A percentile compares a stretch with the other conserved stretches of the same genome.
phyloP scores from a whole-genome alignment of 2,113 vertebrate species.

The Sula dactylatra region DNA sequence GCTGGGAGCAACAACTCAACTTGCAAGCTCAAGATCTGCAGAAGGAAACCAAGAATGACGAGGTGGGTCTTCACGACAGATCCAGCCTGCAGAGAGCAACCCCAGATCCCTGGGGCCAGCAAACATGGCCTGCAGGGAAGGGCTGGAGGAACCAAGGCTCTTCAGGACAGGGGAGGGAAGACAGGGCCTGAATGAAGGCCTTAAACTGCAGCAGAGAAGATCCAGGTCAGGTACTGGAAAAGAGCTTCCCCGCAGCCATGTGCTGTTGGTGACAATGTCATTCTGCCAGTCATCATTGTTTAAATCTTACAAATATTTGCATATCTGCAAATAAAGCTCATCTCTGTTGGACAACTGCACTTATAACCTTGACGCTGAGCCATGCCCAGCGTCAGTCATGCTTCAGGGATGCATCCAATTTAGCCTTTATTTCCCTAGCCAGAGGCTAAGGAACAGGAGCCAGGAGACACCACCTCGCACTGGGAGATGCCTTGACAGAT shows the following conservation, averaged over 20 bases:
- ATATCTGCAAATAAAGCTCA: not conserved
- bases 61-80: not conserved
- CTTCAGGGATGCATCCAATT: not conserved
- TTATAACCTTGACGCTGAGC: not conserved
- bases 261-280: not conserved
- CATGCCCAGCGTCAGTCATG: not conserved
- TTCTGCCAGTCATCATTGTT: not conserved
- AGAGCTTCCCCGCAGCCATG: not conserved
- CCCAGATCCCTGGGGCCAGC: not conserved
- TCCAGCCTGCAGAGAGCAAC: not conserved
- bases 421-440: not conserved
- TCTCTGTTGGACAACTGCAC: not conserved
- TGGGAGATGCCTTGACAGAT: not conserved
- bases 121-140: accelerated
- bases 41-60: not conserved
- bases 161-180: not conserved
- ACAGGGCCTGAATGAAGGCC: not conserved
- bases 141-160: not conserved
- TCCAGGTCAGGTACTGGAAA: not conserved
- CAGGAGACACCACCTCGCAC: not conserved
- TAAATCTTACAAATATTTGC: not conserved
- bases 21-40: not conserved
- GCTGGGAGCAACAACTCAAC: not conserved
- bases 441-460: not conserved
- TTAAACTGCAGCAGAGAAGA: not conserved